Evolutionary conservation across 2,797 vertebrate genomes (phyloP), one percentile per base, ranked within the genome.

Genomic region (Thamnophis elegans): DNA sequence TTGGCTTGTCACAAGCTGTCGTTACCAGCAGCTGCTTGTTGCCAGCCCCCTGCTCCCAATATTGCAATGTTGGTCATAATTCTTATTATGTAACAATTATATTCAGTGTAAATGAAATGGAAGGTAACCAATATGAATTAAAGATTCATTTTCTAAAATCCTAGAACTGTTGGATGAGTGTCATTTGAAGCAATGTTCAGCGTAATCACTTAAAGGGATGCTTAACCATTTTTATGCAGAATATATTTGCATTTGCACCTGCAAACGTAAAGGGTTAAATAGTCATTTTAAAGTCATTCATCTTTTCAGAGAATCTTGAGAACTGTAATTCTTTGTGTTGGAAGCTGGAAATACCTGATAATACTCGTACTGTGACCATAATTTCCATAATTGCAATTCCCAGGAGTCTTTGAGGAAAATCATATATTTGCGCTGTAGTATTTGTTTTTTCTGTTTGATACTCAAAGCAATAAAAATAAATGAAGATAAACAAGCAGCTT

Each of bases 221-320:
- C 94, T 95, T 92, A 95, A 95, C 88, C 73, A 93, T 86, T 94
- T 95, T 87, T 95, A 88, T 20, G 7, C 18, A 87, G 32, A 56
- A 86, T 54, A 85, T 10, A 32, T 78, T 47, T 55, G 6, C 53
- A 58, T 78, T 28, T 36, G 28, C 53, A 51, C 7, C 20, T 73
- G 56, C 58, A 42, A 2, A 54, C 22, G 16, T 56, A 88, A 56
- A n/a, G 28, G 47, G 11, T 88, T 93, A 78, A 78, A 42, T 85
- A 60, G 5, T n/a, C 25, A 62, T 82, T 85, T 91, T 73, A 73
- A 73, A 73, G 68, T 73, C n/a, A 73, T 36, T 1, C 12, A 18
- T 88, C 22, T 90, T 11, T 26, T 56, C 12, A 59, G 60, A 55
- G 54, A 90, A 73, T 56, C 62, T 86, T 91, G 60, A 42, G 54